Base-by-base conservation (phyloP, 2,888 invertebrate species). In the Onchidella celtica region DNA sequence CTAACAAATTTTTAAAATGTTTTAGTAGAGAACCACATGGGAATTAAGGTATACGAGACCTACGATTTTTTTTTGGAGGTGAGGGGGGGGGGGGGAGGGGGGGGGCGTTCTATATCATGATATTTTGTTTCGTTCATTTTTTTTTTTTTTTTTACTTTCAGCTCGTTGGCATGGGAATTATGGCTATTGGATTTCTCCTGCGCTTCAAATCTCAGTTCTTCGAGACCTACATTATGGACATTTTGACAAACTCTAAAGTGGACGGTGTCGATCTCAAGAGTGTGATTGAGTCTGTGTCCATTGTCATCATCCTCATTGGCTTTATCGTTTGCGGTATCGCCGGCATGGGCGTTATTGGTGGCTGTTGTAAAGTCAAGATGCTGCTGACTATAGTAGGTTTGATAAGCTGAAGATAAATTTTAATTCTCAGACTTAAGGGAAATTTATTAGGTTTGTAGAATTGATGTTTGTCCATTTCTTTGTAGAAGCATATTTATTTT, bases 241-340 rank as follows among this genome's bases (percentile, higher is more conserved):
- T 72, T 40, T 17, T 72, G 11, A 72, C 72, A 14, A 24, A 47
- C 6, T 57, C 70, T 27, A 24, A 57, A 17, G 29, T 70, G 61
- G 70, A 79, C 27, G 79, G 79, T 63, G 24, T 29, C 3, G 70
- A 70, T 47, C 29, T 79, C n/a, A 70, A 61, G 70, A 47, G 55
- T 38, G 24, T 79, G 59, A 38, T 79, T 61, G 29, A 63, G 70
- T 70, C 79, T 11, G 63, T 79, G 40, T 6, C 70, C 59, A 79
- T 79, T 61, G 70, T 69, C 27, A 32, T 79, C 63, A 61, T 79
- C 21, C 61, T 70, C 55, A 21, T 72, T 3, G 79, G 79, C 27
- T 6, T 79, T 47, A 61, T 79, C 63, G 38, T 79, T 27, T 9
- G 38, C 3, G 70, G 14, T 38, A 3, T 70, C 3, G 79, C 59